Conservation (phyloP, 2,888 invertebrate species). For the Lasioglossum villosulum region DNA sequence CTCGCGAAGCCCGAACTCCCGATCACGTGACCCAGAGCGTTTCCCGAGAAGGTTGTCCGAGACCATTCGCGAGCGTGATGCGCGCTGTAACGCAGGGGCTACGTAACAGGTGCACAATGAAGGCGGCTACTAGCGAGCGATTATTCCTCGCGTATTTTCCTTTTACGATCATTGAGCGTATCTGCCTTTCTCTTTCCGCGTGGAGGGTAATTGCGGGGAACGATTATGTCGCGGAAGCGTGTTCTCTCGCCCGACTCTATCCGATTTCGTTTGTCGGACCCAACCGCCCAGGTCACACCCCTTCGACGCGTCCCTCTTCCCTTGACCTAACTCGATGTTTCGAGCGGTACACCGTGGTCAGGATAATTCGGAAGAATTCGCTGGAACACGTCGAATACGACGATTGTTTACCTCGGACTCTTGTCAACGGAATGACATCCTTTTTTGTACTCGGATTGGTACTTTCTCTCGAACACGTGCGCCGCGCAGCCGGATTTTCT, state of each 20-base stretch:
- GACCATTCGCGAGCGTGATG: neutral
- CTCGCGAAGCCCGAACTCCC: neutral
- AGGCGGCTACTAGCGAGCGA: constrained; percentile 12
- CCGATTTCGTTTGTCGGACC: neutral
- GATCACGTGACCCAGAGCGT: neutral
- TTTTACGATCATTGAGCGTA: constrained; percentile 60
- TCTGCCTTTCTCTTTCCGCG: constrained; percentile 69
- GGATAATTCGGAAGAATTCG: neutral
- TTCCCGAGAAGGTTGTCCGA: constrained; percentile 1
- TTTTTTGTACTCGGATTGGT: constrained; percentile 12
- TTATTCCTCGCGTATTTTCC: constrained; percentile 48
- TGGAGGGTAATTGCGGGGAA: constrained; percentile 34
- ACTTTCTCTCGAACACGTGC: constrained; percentile 18
- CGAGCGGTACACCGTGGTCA: neutral
- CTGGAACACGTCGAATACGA: neutral
- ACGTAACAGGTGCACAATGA: constrained; percentile 43
- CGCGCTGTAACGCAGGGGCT: neutral
- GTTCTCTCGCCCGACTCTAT: constrained; percentile 33
- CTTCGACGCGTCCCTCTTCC: neutral
- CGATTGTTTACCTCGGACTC: neutral
- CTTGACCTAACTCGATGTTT: neutral
- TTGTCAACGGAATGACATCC: neutral
- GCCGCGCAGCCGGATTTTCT: constrained; percentile 13
- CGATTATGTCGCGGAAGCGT: constrained; percentile 62
- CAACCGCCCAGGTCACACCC: too few species aligned